A percentile compares a stretch with the other conserved stretches of the same genome.
These are phyloP conservation scores for Leucoptera coffeella DNA, from an alignment of 2,888 invertebrate species.

Conservation along the genomic window DNA sequence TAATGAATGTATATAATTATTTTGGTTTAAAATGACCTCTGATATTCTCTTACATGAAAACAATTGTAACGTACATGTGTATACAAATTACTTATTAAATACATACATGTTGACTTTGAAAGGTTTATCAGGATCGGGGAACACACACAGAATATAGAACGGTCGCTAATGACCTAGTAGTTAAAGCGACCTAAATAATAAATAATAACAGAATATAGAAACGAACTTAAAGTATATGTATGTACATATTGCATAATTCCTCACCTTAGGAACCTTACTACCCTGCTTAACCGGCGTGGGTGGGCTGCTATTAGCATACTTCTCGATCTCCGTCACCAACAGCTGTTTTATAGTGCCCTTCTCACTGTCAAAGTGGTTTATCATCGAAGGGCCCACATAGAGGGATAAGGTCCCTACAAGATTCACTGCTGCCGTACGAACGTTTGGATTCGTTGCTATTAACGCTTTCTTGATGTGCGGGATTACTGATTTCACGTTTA, in stretches of 20 bases:
- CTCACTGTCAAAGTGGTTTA: conserved; percentile 79
- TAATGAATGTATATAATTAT: too few species aligned
- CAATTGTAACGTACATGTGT: too few species aligned
- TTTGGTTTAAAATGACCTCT: too few species aligned
- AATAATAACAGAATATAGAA: too few species aligned
- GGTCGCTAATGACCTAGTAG: too few species aligned
- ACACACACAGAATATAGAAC: too few species aligned
- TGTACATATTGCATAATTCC: too few species aligned
- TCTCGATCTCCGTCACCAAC: conserved; percentile 81
- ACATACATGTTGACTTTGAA: too few species aligned
- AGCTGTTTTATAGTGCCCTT: conserved; percentile 78
- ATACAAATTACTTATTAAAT: too few species aligned
- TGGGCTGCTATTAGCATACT: conserved; percentile 68
- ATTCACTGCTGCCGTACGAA: conserved; percentile 70
- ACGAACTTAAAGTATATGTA: not conserved
- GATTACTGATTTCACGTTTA: conserved; percentile 68
- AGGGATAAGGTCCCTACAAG: conserved; percentile 73
- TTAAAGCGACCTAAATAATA: too few species aligned
- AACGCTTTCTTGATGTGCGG: conserved; percentile 79
- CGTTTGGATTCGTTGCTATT: conserved; percentile 77
- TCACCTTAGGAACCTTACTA: not conserved
- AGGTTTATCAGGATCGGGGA: too few species aligned
- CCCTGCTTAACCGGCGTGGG: conserved; percentile 63
- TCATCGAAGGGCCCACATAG: conserved; percentile 70
- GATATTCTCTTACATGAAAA: too few species aligned